phyloP scores from a whole-genome alignment of 92 coral and sea anemone genomes.

The Umimayanthus chanpuru region DNA sequence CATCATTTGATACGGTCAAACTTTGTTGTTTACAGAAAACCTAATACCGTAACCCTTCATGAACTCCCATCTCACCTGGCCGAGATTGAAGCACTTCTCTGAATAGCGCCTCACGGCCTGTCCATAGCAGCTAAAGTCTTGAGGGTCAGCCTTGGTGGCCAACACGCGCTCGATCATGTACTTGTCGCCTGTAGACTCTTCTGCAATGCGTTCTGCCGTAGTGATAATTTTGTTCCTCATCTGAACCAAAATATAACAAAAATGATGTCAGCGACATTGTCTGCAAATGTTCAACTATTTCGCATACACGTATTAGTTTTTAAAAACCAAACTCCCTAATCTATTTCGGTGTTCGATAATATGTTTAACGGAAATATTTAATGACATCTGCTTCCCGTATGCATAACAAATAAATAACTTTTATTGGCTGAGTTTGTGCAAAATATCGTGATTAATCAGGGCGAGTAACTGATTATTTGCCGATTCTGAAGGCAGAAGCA shows the following conservation, averaged over 20 bases:
- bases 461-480: too few relatives aligned
- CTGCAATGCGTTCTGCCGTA: slow-evolving; percentile 76
- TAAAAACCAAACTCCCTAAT: background rate
- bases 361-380: too few relatives aligned
- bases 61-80: too few relatives aligned
- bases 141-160: slow-evolving; percentile 66
- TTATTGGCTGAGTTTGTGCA: too few relatives aligned
- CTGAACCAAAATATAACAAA: slow-evolving; percentile 34
- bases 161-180: slow-evolving; percentile 61
- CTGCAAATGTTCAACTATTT: background rate
- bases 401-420: too few relatives aligned
- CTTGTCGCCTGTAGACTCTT: slow-evolving; percentile 52
- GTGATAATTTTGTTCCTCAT: slow-evolving; percentile 63
- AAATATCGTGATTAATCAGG: too few relatives aligned
- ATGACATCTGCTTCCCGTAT: too few relatives aligned
- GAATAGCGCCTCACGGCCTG: slow-evolving; percentile 76
- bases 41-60: too few relatives aligned
- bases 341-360: background rate
- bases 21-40: too few relatives aligned
- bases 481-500: too few relatives aligned
- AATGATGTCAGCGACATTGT: background rate
- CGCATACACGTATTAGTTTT: background rate
- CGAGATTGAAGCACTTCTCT: slow-evolving; percentile 64
- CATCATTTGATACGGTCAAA: too few relatives aligned
- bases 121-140: slow-evolving; percentile 80